Conservation (phyloP, 2,113 vertebrate genomes). For the Labeo rohita region DNA sequence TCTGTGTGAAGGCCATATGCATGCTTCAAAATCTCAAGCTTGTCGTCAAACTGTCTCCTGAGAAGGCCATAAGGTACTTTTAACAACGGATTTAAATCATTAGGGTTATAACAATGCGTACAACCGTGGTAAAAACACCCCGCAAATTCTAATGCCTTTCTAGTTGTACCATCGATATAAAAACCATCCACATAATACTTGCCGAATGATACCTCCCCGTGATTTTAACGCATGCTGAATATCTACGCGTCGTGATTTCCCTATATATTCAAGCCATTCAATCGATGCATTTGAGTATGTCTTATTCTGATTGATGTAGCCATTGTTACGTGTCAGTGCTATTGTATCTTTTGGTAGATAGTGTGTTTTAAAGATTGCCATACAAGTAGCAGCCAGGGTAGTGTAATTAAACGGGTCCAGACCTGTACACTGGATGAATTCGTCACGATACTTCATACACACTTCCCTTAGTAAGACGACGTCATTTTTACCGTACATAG, state of each 20-base stretch:
- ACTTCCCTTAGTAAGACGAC: neutral
- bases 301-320: neutral
- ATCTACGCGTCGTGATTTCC: neutral
- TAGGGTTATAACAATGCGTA: neutral
- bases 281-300: conserved; percentile 4
- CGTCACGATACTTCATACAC: neutral
- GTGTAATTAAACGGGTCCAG: conserved; percentile 25
- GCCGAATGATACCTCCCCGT: neutral
- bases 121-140: neutral
- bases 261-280: conserved; percentile 27
- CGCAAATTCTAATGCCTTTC: too few species aligned
- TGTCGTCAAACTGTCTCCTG: neutral
- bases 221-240: conserved; percentile 3
- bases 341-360: neutral
- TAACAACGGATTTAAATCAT: neutral
- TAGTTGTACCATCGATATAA: too few species aligned
- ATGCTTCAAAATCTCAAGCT: neutral
- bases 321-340: neutral
- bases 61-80: neutral
- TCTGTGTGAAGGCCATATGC: neutral
- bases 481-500: neutral
- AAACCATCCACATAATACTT: neutral
- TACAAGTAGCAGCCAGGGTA: neutral
- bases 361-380: neutral
- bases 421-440: conserved; percentile 16